phyloP scores from a whole-genome alignment of 2,888 invertebrate genomes.

The Tineola bisselliella region DNA sequence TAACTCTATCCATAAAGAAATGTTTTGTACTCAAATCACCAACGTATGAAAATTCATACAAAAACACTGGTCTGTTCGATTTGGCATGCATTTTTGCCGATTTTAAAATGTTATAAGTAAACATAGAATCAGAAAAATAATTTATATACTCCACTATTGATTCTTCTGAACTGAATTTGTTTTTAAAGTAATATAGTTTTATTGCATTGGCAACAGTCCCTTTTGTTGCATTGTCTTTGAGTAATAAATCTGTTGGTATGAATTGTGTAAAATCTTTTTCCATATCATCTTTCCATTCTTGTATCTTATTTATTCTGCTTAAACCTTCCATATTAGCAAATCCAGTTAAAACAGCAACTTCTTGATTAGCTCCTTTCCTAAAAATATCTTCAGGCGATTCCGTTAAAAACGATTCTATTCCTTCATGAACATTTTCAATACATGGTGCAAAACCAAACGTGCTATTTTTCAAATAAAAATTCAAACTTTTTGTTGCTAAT shows the following conservation, averaged over 20 bases:
- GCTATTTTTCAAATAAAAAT: slow-evolving; percentile 47
- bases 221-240: slow-evolving; percentile 30
- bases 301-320: slow-evolving; percentile 41
- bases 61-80: slow-evolving; percentile 31
- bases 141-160: slow-evolving; percentile 39
- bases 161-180: slow-evolving; percentile 31
- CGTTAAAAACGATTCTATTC: slow-evolving; percentile 39
- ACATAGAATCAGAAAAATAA: slow-evolving; percentile 56
- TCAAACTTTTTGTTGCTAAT: slow-evolving; percentile 36
- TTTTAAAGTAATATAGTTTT: slow-evolving; percentile 41
- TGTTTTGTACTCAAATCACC: slow-evolving; percentile 46
- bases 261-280: slow-evolving; percentile 45
- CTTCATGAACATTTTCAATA: slow-evolving; percentile 37
- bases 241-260: slow-evolving; percentile 44
- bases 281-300: slow-evolving; percentile 47
- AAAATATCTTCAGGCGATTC: slow-evolving; percentile 46
- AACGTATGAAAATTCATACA: slow-evolving; percentile 51
- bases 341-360: slow-evolving; percentile 42
- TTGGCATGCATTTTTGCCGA: slow-evolving; percentile 41
- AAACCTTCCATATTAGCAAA: slow-evolving; percentile 57
- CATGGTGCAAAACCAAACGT: slow-evolving; percentile 58
- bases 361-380: slow-evolving; percentile 32
- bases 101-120: slow-evolving; percentile 46
- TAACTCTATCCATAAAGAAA: slow-evolving; percentile 39
- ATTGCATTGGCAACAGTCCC: slow-evolving; percentile 29